Conservation (phyloP, 2,888 invertebrate genomes). For the Metacarcinus magister region DNA sequence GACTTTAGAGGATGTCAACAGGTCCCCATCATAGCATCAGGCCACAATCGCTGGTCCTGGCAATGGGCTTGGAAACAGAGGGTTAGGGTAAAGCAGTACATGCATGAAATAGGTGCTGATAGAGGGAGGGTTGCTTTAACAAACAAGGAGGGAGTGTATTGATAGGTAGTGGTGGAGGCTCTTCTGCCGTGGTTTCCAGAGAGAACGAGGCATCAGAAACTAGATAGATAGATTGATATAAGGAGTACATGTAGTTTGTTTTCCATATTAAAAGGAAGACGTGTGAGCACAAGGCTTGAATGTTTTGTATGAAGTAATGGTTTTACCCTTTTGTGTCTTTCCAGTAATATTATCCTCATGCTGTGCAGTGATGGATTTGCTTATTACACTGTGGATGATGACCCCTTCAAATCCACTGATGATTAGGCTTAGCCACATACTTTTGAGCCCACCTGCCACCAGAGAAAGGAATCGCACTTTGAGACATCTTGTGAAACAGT, state of each 20-base stretch:
- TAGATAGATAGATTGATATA: neutral
- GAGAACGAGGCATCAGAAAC: neutral
- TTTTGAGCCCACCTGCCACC: neutral
- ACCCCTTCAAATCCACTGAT: constrained; percentile 89
- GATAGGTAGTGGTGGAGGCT: too few species aligned
- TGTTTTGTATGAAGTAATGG: neutral
- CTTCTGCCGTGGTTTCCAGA: too few species aligned
- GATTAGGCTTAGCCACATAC: constrained; percentile 84
- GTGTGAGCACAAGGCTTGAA: neutral
- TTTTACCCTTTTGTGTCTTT: constrained; percentile 83
- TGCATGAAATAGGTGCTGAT: too few species aligned
- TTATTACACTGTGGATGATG: constrained; percentile 91
- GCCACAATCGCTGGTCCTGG: too few species aligned
- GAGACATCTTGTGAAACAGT: neutral
- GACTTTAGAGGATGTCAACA: too few species aligned
- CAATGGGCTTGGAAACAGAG: too few species aligned
- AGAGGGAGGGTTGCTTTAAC: too few species aligned
- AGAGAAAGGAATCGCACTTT: neutral
- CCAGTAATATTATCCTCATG: constrained; percentile 87
- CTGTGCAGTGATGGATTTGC: constrained; percentile 91
- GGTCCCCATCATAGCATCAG: too few species aligned
- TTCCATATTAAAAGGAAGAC: constrained; percentile 55
- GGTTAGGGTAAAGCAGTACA: too few species aligned
- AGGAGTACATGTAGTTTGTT: constrained; percentile 30
- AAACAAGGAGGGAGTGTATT: too few species aligned